phyloP scores from a whole-genome alignment of 2,113 vertebrate genomes.

The Empidonax alnorum region DNA sequence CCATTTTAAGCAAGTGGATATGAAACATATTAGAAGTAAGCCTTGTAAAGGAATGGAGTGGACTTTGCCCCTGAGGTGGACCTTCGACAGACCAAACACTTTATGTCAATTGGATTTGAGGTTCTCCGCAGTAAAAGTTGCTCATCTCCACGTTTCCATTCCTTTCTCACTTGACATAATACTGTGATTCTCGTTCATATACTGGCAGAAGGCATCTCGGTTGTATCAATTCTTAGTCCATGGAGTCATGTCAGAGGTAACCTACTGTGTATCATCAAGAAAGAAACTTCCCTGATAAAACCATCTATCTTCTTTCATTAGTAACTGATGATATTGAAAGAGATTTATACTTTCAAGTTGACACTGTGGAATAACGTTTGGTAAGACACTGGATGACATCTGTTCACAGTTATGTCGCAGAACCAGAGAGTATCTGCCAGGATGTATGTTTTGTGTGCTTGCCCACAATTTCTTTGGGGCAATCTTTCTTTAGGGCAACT shows the following conservation, averaged over 20 bases:
- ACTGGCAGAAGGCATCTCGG: not conserved
- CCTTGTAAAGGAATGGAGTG: not conserved
- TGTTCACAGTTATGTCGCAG: not conserved
- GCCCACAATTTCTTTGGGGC: not conserved
- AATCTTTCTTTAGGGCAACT: too few relatives aligned
- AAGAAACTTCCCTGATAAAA: not conserved
- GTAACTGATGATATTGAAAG: not conserved
- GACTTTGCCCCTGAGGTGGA: not conserved
- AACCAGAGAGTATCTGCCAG: not conserved
- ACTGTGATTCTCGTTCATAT: not conserved
- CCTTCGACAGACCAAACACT: not conserved
- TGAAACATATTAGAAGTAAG: not conserved
- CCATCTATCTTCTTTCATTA: not conserved
- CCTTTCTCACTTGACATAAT: not conserved
- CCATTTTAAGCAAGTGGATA: not conserved
- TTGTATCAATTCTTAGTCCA: not conserved
- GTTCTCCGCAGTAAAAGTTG: not conserved
- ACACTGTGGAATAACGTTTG: not conserved
- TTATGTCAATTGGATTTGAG: not conserved
- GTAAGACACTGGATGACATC: not conserved
- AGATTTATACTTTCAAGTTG: not conserved
- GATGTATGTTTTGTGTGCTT: not conserved
- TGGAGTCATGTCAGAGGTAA: not conserved
- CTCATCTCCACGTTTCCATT: not conserved
- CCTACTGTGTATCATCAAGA: not conserved